Percentiles rank a stretch among this genome's conserved stretches.
Conservation (phyloP, 2,888 invertebrate genomes). For the Tupiocoris notatus region DNA sequence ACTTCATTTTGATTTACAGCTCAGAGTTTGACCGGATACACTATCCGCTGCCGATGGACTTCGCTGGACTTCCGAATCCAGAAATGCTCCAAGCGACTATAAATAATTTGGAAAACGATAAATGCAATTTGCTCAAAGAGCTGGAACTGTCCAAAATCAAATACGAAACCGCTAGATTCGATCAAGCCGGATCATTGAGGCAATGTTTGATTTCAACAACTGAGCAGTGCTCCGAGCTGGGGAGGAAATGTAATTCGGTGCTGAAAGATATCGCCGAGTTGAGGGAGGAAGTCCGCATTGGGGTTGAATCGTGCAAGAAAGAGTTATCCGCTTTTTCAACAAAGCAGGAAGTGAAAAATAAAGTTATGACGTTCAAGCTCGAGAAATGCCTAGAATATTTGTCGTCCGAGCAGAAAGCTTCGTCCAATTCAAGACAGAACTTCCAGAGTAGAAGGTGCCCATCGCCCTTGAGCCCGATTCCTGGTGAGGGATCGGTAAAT, state of each 20-base stretch:
- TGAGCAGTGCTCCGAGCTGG: conserved; percentile 1
- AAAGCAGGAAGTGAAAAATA: conserved; percentile 4
- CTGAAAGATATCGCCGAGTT: conserved; percentile 9
- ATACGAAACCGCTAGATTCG: neutral
- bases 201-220: conserved; percentile 6
- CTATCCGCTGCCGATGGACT: conserved; percentile 59
- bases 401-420: neutral
- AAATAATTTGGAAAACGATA: conserved; percentile 56
- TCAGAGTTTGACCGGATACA: conserved; percentile 61
- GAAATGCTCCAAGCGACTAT: conserved; percentile 58
- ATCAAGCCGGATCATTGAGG: conserved; percentile 1
- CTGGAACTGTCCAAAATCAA: conserved; percentile 22
- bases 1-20: conserved; percentile 59
- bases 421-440: neutral
- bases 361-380: neutral
- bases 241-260: neutral
- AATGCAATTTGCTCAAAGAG: conserved; percentile 52
- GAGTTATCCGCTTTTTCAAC: neutral
- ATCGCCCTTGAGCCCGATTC: neutral
- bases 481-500: neutral
- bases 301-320: conserved; percentile 1
- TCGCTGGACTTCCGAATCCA: conserved; percentile 59
- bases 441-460: neutral
- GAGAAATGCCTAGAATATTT: neutral
- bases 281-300: neutral